Evolutionary conservation across 2,888 invertebrate genomes (phyloP).

Genomic region (Branchipolynoe longqiensis): DNA sequence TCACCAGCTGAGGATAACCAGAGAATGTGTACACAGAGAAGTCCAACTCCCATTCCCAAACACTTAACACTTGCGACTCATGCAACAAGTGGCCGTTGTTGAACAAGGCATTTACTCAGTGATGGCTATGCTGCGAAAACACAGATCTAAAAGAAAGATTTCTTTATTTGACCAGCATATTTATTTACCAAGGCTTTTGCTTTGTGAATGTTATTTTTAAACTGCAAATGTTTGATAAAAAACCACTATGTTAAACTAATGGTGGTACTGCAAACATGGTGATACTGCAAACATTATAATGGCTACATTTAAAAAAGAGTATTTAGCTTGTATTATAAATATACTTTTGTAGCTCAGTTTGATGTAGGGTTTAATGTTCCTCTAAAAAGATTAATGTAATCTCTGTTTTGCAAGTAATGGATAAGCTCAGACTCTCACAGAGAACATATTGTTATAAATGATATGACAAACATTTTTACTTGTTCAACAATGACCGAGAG

Average conservation of each 20-base stretch:
- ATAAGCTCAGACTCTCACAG: neutral
- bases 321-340: neutral
- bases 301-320: neutral
- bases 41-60: too few relatives aligned
- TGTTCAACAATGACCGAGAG: too few relatives aligned
- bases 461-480: neutral
- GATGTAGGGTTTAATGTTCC: neutral
- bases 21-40: too few relatives aligned
- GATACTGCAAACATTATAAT: too few relatives aligned
- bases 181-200: too few relatives aligned
- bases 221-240: neutral
- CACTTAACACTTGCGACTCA: too few relatives aligned
- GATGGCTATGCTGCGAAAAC: neutral
- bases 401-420: neutral
- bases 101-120: neutral
- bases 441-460: neutral
- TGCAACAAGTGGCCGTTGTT: too few relatives aligned
- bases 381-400: neutral
- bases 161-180: neutral
- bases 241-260: neutral
- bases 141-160: neutral
- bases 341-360: neutral
- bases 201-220: too few relatives aligned
- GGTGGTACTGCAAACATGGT: too few relatives aligned
- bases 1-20: too few relatives aligned